Conservation (phyloP, 2,797 vertebrate genomes). For the Bryconaethiops microstoma region DNA sequence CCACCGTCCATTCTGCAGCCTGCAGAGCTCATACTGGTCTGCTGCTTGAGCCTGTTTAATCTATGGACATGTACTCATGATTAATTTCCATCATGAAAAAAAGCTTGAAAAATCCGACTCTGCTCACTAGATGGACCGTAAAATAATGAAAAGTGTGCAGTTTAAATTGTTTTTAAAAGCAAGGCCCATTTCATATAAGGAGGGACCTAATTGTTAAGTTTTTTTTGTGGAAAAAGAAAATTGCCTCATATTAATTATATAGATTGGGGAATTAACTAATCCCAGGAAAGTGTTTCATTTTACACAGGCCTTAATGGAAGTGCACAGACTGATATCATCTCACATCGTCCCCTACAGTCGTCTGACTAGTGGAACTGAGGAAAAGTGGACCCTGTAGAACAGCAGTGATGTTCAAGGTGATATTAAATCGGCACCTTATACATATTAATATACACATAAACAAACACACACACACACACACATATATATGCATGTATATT, state of each 20-base stretch:
- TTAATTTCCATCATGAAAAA: not conserved
- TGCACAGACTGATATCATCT: slow-evolving; percentile 25
- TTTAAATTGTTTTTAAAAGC: slow-evolving; percentile 52
- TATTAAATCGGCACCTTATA: no score
- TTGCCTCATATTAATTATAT: slow-evolving; percentile 80
- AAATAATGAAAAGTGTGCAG: slow-evolving; percentile 7
- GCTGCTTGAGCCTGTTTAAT: not conserved
- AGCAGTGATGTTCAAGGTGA: no score
- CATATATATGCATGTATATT: no score
- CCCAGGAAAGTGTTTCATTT: slow-evolving; percentile 77
- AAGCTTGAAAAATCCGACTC: no score
- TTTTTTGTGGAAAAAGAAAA: slow-evolving; percentile 79
- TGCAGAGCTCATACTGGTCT: not conserved
- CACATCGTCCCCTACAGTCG: not conserved
- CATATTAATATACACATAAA: no score
- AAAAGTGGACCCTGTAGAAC: not conserved
- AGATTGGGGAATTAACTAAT: slow-evolving; percentile 79
- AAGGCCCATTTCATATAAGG: slow-evolving; percentile 77
- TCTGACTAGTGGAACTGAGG: not conserved
- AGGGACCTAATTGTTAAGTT: slow-evolving; percentile 71
- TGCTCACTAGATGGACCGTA: not conserved
- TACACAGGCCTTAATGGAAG: slow-evolving; percentile 72
- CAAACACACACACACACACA: no score
- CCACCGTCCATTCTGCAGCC: no score
- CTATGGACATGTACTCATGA: no score